Evolutionary conservation across 2,888 invertebrate species (phyloP).

Genomic region (Chloroclystis v-ata): DNA sequence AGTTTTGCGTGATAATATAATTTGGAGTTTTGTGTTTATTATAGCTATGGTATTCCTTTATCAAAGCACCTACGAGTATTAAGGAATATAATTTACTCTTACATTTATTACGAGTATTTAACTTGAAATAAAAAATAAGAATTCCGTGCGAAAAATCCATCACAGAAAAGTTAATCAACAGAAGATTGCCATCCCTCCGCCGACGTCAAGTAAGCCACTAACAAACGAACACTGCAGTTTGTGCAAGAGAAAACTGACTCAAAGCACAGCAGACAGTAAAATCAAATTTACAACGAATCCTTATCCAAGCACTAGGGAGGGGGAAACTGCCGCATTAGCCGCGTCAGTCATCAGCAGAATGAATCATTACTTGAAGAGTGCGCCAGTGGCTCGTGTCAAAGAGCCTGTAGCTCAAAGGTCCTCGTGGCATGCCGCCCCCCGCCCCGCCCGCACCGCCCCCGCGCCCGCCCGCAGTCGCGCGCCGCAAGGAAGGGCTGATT

Average conservation of each 20-base stretch:
- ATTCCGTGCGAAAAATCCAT: too few relatives aligned
- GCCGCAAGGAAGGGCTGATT: slow-evolving; percentile 72
- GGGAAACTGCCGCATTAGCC: slow-evolving; percentile 69
- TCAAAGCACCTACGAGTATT: too few relatives aligned
- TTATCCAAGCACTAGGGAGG: slow-evolving; percentile 58
- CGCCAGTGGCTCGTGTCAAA: slow-evolving; percentile 77
- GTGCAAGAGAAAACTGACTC: slow-evolving; percentile 32
- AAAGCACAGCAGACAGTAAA: slow-evolving; percentile 38
- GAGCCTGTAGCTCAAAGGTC: slow-evolving; percentile 74
- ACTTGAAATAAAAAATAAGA: too few relatives aligned
- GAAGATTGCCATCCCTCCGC: slow-evolving; percentile 4
- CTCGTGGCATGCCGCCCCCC: slow-evolving; percentile 48
- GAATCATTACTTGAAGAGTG: slow-evolving; percentile 78
- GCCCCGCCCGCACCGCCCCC: slow-evolving; percentile 31
- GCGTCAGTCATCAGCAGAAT: slow-evolving; percentile 77
- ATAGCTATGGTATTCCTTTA: too few relatives aligned
- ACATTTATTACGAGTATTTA: too few relatives aligned
- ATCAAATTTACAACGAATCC: slow-evolving; percentile 55
- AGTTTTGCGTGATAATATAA: too few relatives aligned
- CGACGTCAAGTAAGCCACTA: slow-evolving; percentile 9
- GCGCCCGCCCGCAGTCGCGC: slow-evolving; percentile 36
- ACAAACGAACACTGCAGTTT: slow-evolving; percentile 17
- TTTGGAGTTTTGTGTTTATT: too few relatives aligned
- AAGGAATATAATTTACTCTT: too few relatives aligned
- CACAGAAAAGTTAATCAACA: slow-evolving; percentile 1